Base-by-base conservation (phyloP, 2,888 invertebrate species). In the Lamellibrachia satsuma region DNA sequence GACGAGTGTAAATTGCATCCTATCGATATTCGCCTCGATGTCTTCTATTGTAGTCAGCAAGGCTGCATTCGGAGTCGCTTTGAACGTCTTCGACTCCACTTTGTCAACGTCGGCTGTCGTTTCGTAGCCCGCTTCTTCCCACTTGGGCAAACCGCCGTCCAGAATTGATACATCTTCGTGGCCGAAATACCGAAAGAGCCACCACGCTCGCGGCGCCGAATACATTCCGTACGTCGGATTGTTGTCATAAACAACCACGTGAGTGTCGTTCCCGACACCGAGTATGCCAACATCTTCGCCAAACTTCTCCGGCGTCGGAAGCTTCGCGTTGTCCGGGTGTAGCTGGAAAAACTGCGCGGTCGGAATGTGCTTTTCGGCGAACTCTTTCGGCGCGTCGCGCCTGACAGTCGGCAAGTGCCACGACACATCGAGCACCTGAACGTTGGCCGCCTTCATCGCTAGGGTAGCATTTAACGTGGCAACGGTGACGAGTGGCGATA, bases 271-370 rank as follows among this genome's bases (percentile, higher is more conserved):
- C 92, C 93, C 93, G 15, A 96, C 95, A 7, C 96, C 96, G 7
- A 96, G 93, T 22, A 94, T 94, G 6, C 95, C 95, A 8, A 95
- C 95, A 94, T 95, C 96, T 15, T 94, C 93, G 92, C 94, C 95
- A 94, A 96, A 96, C 91, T 95, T 93, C 90, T 93, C 90, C 57
- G 93, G 91, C 11, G 94, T 92, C 9, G 96, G 96, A 27, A 96
- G 92, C 95, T 95, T 96, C 92, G 96, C 96, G n/a, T 94, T 94
- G 91, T 94, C 95, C 27, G 94, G 95, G 39, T 95, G 95, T 92
- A 96, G 95, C 93, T 96, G 95, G 93, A 96, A 96, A 93, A 95
- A 96, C 90, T 94, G 93, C 2, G 96, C 95, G 4, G 95, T 95
- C 1, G 96, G 95, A 75, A 96, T 96, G 92, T 96, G 96, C n/a